phyloP scores from a whole-genome alignment of 2,113 vertebrate genomes.

The Zonotrichia leucophrys region DNA sequence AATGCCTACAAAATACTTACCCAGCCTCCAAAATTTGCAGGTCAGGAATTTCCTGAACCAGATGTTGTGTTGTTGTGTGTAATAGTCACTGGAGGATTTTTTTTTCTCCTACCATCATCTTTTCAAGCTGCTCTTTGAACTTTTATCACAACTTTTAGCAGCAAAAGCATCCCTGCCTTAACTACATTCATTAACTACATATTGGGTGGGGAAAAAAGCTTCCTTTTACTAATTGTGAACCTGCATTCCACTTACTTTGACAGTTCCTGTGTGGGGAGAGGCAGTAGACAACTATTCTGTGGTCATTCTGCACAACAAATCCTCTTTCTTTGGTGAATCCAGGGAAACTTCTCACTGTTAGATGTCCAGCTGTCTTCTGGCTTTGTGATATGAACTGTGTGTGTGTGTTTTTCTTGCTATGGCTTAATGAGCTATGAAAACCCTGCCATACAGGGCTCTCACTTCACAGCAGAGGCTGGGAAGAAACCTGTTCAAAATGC shows the following conservation, averaged over 20 bases:
- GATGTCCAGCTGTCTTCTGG: not conserved
- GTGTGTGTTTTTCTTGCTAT: not conserved
- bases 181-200: not conserved
- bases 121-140: not conserved
- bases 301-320: not conserved
- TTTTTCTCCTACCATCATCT: not conserved
- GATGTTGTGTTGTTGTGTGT: rapidly evolving
- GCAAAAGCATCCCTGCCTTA: not conserved
- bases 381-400: not conserved
- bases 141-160: not conserved
- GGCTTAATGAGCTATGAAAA: not conserved
- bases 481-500: not conserved
- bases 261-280: not conserved
- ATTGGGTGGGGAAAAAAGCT: not conserved
- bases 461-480: not conserved
- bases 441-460: not conserved
- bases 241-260: not conserved
- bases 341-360: not conserved
- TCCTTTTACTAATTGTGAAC: not conserved
- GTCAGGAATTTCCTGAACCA: not conserved
- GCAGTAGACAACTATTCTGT: not conserved
- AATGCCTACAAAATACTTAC: not conserved
- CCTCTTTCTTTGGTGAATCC: not conserved
- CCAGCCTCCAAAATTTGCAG: not conserved
- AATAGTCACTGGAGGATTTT: not conserved